Evolutionary conservation across 2,113 vertebrate species (phyloP).

Genomic region (Melierax canorus): DNA sequence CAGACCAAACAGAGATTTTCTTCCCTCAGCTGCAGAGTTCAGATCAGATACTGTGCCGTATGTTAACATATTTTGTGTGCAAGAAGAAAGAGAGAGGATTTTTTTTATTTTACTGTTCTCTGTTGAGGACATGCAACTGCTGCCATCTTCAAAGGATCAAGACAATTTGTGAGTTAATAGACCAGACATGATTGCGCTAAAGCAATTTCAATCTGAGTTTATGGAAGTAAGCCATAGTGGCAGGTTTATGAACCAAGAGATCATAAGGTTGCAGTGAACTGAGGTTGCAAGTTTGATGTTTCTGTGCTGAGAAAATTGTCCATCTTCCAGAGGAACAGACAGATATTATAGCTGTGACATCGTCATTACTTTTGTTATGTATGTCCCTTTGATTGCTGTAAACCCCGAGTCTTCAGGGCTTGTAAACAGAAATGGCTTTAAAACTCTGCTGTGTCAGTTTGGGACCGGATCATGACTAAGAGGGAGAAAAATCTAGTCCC

Average conservation of each 20-base stretch:
- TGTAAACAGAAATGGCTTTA: background rate
- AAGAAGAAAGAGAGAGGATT: background rate
- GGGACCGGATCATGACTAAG: background rate
- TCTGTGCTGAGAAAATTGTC: slow-evolving; percentile 24
- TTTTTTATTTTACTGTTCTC: background rate
- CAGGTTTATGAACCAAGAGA: slow-evolving; percentile 54
- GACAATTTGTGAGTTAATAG: slow-evolving; percentile 59
- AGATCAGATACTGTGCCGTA: background rate
- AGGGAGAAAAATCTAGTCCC: background rate
- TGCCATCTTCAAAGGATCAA: slow-evolving; percentile 26
- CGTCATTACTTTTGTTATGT: background rate
- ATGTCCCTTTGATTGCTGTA: background rate
- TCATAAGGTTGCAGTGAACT: slow-evolving; percentile 33
- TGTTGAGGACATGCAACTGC: background rate
- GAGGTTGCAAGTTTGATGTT: background rate
- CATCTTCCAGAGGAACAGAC: background rate
- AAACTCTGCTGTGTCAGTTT: background rate
- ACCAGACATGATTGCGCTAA: slow-evolving; percentile 16
- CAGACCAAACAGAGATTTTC: background rate
- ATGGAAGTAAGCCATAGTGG: slow-evolving; percentile 16
- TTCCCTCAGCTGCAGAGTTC: background rate
- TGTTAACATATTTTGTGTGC: background rate
- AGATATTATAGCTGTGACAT: background rate
- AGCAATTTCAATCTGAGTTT: slow-evolving; percentile 51
- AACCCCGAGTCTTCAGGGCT: background rate